Percentiles rank a stretch among this genome's conserved stretches.
Conservation (phyloP, 2,888 invertebrate genomes). For the Zaprionus bogoriensis region DNA sequence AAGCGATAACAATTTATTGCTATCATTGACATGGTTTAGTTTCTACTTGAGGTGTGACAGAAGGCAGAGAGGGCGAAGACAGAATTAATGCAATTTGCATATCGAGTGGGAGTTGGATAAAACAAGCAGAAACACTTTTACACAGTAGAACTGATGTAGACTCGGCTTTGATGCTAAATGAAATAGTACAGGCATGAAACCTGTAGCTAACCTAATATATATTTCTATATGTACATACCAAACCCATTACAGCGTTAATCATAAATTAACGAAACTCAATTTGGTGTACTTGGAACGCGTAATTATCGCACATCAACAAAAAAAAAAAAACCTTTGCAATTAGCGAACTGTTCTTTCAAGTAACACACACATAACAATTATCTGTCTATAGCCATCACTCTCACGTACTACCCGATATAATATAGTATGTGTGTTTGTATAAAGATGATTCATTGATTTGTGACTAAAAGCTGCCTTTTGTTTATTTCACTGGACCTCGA, state of each 20-base stretch:
- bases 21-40: conserved; percentile 21
- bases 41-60: not conserved
- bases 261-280: conserved; percentile 19
- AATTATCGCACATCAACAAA: conserved; percentile 31
- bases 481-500: not conserved
- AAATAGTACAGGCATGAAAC: no score
- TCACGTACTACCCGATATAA: conserved; percentile 19
- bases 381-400: conserved; percentile 16
- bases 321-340: conserved; percentile 45
- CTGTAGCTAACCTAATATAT: no score
- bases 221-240: not conserved
- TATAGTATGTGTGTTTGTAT: not conserved
- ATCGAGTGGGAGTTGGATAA: not conserved
- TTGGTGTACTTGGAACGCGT: conserved; percentile 30
- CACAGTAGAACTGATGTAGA: no score
- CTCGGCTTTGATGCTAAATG: no score
- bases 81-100: not conserved
- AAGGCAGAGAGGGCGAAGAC: not conserved
- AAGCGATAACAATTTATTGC: conserved; percentile 8
- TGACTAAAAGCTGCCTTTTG: conserved; percentile 39
- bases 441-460: conserved; percentile 51
- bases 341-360: conserved; percentile 37
- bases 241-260: not conserved
- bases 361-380: conserved; percentile 8
- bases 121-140: not conserved